Conservation (phyloP, 2,797 vertebrate genomes). For the Brachyalestes nurse region DNA sequence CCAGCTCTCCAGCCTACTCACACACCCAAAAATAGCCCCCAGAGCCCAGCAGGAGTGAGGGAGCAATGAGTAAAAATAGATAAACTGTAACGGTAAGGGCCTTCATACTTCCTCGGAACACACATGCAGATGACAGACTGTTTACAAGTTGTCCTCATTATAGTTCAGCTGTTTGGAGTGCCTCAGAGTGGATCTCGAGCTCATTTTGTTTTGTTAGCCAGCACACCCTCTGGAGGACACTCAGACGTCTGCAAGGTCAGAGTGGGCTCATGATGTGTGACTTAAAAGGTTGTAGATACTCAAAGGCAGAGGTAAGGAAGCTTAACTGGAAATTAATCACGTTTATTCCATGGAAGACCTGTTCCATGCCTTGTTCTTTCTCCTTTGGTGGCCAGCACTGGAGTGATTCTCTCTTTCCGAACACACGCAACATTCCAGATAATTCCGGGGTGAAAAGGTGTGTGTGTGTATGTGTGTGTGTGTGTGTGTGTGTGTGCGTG, state of each 20-base stretch:
- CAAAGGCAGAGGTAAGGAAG: too few species aligned
- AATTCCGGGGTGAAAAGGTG: too few species aligned
- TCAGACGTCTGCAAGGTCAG: background rate
- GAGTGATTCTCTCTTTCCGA: too few species aligned
- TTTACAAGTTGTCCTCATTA: slow-evolving; percentile 1
- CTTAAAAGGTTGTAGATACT: background rate
- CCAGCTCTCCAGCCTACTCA: background rate
- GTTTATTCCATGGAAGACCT: too few species aligned
- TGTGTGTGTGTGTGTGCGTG: too few species aligned
- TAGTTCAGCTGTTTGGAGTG: background rate
- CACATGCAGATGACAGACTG: background rate
- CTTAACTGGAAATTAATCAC: too few species aligned
- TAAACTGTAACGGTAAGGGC: slow-evolving; percentile 14
- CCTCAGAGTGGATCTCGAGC: background rate
- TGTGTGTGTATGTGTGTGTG: too few species aligned
- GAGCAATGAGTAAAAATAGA: slow-evolving; percentile 23
- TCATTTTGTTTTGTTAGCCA: background rate
- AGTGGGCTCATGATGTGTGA: background rate
- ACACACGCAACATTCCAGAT: too few species aligned
- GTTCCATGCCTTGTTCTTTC: too few species aligned
- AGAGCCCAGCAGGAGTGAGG: background rate
- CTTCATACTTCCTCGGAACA: slow-evolving; percentile 1
- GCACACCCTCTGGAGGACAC: background rate
- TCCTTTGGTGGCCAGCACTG: too few species aligned
- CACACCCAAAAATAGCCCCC: slow-evolving; percentile 20